Evolutionary conservation across 2,113 vertebrate genomes (phyloP), one percentile per base, ranked within the genome.

Genomic region (Furnarius figulus): DNA sequence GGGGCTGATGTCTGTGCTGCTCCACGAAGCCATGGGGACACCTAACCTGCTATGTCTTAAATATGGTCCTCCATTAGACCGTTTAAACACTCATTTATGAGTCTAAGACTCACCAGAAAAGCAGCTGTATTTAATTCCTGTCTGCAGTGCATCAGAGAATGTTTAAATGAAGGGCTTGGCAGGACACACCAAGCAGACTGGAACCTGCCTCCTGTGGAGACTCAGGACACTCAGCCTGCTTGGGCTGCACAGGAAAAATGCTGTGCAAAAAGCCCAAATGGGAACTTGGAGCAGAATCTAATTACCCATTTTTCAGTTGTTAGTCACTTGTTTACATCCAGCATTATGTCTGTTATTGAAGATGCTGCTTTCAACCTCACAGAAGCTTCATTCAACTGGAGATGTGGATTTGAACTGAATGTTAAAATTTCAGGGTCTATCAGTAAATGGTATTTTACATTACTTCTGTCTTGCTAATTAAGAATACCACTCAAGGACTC

Each of bases 121-220:
- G 53, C 87, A 89, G 84, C 74, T 90, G 85, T 40, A 56, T 85
- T 85, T 85, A 93, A 92, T 90, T 94, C 81, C 53, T 81, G 49
- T 56, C 84, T 87, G 33, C 31, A 8, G 2, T 52, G 40, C 47
- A 72, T 78, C 35, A 87, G 74, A 85, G 56, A 40, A 85, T 7
- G 22, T 76, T 91, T 91, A 85, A 91, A 67, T 42, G 77, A 59
- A 84, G 77, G 62, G 33, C 33, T 47, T 95, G 93, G 78, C 62
- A 89, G 89, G 84, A 80, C 55, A 55, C 39, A 30, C 39, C 42
- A 52, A 12, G 35, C 39, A 46, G 66, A 24, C 27, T 82, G 61
- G 52, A 89, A 24, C 56, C 56, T 71, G 27, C 70, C 80, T 93
- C 42, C 56, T 12, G 27, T 6, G 28, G 78, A 73, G 67, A 24